Percentiles rank a stretch among this genome's conserved stretches.
These are phyloP conservation scores for Julus scandinavius DNA, from an alignment of 2,888 invertebrate genomes.

Conservation along the genomic window DNA sequence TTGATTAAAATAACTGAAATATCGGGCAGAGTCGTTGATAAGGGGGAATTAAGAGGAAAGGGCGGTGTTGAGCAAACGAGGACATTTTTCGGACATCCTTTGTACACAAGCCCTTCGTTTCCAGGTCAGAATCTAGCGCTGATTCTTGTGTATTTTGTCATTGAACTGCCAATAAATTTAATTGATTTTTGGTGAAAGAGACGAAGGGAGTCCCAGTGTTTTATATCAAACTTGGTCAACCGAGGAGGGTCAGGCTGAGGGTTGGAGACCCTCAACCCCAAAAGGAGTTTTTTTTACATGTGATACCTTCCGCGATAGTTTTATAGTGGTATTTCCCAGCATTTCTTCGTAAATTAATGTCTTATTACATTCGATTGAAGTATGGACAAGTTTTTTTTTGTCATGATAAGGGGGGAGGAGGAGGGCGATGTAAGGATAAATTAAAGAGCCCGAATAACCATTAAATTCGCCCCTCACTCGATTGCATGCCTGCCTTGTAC, in stretches of 20 bases:
- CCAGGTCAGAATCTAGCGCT: not conserved
- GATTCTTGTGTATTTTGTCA: constrained; percentile 12
- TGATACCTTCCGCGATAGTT: not conserved
- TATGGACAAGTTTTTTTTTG: not conserved
- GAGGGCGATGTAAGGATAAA: not conserved
- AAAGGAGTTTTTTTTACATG: not conserved
- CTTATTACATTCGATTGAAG: constrained; percentile 15
- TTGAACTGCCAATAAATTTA: constrained; percentile 36
- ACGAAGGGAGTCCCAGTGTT: not conserved
- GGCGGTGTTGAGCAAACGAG: not conserved
- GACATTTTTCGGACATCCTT: not conserved
- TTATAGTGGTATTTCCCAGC: not conserved
- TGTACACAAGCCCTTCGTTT: not conserved
- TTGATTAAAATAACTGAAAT: not conserved
- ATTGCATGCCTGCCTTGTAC: not conserved
- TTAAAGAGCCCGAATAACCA: not conserved
- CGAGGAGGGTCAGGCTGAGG: not conserved
- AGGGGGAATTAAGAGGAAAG: not conserved
- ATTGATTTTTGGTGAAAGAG: not conserved
- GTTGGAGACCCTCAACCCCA: not conserved
- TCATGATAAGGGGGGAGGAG: not conserved
- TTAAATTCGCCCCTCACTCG: not conserved
- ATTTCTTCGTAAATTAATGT: constrained; percentile 10
- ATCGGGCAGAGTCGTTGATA: not conserved
- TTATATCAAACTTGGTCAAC: not conserved